Base-by-base conservation (phyloP, 2,797 vertebrate genomes). In the Pangasius macronema region DNA sequence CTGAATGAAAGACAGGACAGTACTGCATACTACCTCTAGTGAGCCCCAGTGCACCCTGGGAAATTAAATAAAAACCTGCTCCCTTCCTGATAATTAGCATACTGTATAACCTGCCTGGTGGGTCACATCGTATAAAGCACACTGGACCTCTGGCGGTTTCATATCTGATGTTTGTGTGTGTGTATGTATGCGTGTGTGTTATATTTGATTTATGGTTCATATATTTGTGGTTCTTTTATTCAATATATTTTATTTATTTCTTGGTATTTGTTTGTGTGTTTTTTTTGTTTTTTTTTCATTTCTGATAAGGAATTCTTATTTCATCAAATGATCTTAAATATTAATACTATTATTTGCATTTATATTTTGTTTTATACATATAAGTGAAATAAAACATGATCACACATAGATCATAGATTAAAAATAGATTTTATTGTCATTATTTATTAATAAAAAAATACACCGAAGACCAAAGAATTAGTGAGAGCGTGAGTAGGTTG, bases 11-110 rank as follows among this genome's bases (percentile, higher is more conserved):
- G 76, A 59, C 53, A 59, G 77, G 24, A 59, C 3, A 36, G 4
- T 39, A 36, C 16, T 20, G 30, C 24, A 79, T 1, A 20, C 3
- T 77, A 77, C n/a, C 20, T 36, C 20, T 20, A 81, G 49, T 33
- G 88, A 91, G 93, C 92, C 93, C 81, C 88, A 93, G 85, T 93
- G 94, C 95, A 94, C 94, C 92, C 92, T 94, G 89, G 93, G 93
- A 96, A 96, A 96, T 95, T 92, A 95, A 95, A 96, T 94, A 95
- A 95, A 94, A 92, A 92, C 91, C 92, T 92, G 93, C 94, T 95
- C 94, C 90, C 93, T 13, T 73, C 39, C 20, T 51, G 22, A 16
- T n/a, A 95, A 96, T 96, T 96, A 96, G 95, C 95, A 96, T 95
- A n/a, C n/a, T n/a, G n/a, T n/a, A 95, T 95, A 94, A 95, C 91